These are phyloP conservation scores for Rhinogobius similis DNA, from an alignment of 2,113 vertebrate species.

Conservation along the genomic window DNA sequence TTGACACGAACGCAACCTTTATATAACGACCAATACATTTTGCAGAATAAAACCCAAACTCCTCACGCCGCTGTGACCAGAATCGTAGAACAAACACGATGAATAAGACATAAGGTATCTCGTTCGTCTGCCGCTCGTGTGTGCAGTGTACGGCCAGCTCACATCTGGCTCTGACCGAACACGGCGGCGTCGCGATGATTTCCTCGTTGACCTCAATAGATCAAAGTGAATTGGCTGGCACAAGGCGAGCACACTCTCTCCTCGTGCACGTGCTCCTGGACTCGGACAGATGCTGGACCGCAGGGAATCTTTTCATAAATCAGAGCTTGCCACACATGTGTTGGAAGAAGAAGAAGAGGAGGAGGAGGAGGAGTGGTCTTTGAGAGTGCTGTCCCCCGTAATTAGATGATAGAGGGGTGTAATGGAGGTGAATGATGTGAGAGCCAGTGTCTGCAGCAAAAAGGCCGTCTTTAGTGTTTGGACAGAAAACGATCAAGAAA, in stretches of 20 bases:
- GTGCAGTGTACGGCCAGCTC: not conserved
- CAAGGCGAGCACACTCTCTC: slow-evolving; percentile 31
- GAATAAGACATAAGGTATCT: slow-evolving; percentile 32
- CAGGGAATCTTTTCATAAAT: slow-evolving; percentile 27
- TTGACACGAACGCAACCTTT: no score
- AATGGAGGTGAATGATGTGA: slow-evolving; percentile 35
- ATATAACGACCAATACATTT: no score
- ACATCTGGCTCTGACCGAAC: slow-evolving; percentile 59
- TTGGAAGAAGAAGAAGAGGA: no score
- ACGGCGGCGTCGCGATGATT: slow-evolving; percentile 51
- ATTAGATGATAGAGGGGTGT: slow-evolving; percentile 44
- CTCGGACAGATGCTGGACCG: slow-evolving; percentile 26
- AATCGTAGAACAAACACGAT: slow-evolving; percentile 29
- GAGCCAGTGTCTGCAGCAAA: slow-evolving; percentile 22
- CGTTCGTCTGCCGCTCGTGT: not conserved
- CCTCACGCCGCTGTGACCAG: not conserved
- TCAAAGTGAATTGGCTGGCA: slow-evolving; percentile 71
- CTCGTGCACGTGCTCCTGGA: slow-evolving; percentile 19
- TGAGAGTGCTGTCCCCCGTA: slow-evolving; percentile 30
- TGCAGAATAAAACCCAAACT: no score
- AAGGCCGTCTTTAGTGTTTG: not conserved
- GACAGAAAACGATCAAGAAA: not conserved
- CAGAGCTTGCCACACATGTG: not conserved
- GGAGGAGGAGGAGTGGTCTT: slow-evolving; percentile 17
- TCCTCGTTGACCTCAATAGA: slow-evolving; percentile 74